Evolutionary conservation across 35 echinoderm and acorn worm genomes (phyloP).

Genomic region (Ophioderma brevispina): DNA sequence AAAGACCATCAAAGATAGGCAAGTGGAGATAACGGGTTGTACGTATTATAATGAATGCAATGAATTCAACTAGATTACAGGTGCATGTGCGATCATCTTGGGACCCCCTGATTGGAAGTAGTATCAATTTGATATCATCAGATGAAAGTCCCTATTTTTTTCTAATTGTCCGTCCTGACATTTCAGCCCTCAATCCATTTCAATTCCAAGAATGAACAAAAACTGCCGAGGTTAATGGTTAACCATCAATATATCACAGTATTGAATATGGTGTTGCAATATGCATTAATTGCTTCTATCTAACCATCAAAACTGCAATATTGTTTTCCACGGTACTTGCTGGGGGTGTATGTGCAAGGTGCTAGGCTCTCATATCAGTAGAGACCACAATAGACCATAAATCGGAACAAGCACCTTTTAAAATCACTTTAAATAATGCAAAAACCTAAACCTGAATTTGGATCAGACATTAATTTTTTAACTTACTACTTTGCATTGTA

Average conservation of each 20-base stretch:
- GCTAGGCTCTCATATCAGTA: too few relatives aligned
- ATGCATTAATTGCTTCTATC: too few relatives aligned
- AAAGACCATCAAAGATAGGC: not conserved
- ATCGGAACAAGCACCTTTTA: not conserved
- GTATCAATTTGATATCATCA: not conserved
- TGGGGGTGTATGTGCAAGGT: too few relatives aligned
- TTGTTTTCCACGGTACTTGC: too few relatives aligned
- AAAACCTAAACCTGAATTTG: not conserved
- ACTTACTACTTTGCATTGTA: conserved; percentile 75
- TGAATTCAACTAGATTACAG: not conserved
- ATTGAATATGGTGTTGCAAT: too few relatives aligned
- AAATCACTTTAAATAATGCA: not conserved
- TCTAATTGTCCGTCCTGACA: too few relatives aligned
- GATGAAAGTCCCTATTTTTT: not conserved
- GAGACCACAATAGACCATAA: too few relatives aligned
- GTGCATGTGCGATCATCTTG: not conserved
- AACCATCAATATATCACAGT: too few relatives aligned
- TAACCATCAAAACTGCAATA: too few relatives aligned
- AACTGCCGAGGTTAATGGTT: not conserved
- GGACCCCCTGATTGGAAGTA: not conserved
- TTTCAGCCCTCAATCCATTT: too few relatives aligned
- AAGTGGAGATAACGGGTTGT: not conserved
- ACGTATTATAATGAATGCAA: not conserved
- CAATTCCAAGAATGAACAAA: not conserved
- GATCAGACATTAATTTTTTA: not conserved